Conservation (phyloP, 92 coral and sea anemone genomes). For the Zoanthus sociatus region DNA sequence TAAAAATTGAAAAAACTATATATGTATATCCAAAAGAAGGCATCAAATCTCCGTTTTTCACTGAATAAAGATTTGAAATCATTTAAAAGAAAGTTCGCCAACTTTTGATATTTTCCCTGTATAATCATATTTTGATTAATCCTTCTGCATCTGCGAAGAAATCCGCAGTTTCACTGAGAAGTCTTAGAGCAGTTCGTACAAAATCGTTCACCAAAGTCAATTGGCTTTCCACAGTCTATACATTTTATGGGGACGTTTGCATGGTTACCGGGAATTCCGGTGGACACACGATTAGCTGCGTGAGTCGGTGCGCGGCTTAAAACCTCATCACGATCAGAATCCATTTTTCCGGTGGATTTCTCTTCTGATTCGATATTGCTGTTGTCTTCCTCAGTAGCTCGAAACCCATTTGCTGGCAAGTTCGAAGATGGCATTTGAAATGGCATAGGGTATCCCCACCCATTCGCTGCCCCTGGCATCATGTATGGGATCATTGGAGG, state of each 20-base stretch:
- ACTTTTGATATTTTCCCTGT: neutral
- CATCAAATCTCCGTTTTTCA: neutral
- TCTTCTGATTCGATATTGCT: neutral
- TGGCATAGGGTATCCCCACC: conserved; percentile 62
- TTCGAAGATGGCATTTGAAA: conserved; percentile 51
- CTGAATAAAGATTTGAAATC: neutral
- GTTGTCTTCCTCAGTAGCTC: neutral
- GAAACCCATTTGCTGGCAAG: conserved; percentile 28
- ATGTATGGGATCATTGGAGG: conserved; percentile 76
- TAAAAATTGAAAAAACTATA: neutral
- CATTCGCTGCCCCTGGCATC: conserved; percentile 73
- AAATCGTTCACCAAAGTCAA: conserved; percentile 54
- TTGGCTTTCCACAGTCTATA: conserved; percentile 45
- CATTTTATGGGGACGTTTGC: conserved; percentile 26
- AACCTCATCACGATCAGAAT: conserved; percentile 8
- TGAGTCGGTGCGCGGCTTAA: conserved; percentile 24
- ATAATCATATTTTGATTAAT: neutral
- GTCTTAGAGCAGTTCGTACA: conserved; percentile 58
- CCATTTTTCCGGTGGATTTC: neutral
- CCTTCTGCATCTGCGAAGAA: neutral
- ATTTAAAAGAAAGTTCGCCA: neutral
- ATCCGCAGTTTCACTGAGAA: conserved; percentile 7
- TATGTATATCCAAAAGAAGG: neutral
- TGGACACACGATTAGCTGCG: conserved; percentile 10
- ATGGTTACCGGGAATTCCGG: neutral